phyloP scores from a whole-genome alignment of 2,113 vertebrate genomes.

The Mesoclemmys tuberculata region DNA sequence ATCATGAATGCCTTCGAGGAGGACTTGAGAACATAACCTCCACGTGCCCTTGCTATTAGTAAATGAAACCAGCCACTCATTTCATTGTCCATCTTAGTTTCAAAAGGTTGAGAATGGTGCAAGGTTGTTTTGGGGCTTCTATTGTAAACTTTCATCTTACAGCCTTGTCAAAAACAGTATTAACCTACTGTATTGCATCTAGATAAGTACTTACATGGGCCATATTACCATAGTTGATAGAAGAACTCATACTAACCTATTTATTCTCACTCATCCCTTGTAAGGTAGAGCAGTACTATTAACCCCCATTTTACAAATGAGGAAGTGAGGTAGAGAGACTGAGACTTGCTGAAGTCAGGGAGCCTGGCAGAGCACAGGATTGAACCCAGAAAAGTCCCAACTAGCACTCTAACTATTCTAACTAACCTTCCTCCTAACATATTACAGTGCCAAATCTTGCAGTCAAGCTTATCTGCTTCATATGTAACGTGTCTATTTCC shows the following conservation, averaged over 20 bases:
- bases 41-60: neutral
- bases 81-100: neutral
- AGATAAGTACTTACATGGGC: neutral
- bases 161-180: neutral
- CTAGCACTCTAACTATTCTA: neutral
- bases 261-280: neutral
- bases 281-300: neutral
- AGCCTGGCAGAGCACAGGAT: neutral
- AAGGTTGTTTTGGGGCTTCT: neutral
- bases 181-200: neutral
- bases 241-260: neutral
- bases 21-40: neutral
- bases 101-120: neutral
- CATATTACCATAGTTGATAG: neutral
- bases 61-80: neutral
- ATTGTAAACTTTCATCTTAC: too few relatives aligned
- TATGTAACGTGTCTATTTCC: too few relatives aligned
- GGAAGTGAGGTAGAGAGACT: neutral
- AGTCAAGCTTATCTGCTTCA: neutral
- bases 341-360: neutral
- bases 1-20: neutral
- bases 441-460: neutral
- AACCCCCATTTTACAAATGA: neutral
- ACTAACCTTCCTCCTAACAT: neutral
- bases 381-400: neutral